Evolutionary conservation across 35 echinoderm and acorn worm species (phyloP).

Genomic region (Hemicentrotus pulcherrimus): DNA sequence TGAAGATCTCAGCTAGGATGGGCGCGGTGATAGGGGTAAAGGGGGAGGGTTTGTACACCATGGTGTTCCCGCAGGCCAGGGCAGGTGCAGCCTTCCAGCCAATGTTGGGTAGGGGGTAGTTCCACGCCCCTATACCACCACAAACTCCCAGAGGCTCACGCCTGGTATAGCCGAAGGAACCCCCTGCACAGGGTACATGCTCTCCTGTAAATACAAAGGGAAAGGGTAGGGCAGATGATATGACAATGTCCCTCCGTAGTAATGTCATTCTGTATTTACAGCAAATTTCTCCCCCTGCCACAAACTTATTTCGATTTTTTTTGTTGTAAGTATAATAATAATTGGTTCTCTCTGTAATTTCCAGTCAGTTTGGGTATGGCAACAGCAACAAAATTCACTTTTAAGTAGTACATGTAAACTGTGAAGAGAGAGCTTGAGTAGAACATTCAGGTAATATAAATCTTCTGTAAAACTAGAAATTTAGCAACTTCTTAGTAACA

Average conservation of each 20-base stretch:
- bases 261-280: background rate
- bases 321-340: no score
- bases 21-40: conserved; percentile 67
- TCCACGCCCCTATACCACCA: conserved; percentile 66
- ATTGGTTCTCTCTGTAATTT: no score
- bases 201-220: conserved; percentile 63
- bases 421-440: no score
- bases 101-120: conserved; percentile 56
- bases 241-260: background rate
- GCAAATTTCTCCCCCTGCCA: background rate
- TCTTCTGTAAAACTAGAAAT: no score
- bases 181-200: conserved; percentile 72
- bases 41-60: conserved; percentile 65
- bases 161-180: conserved; percentile 63
- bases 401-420: no score
- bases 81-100: conserved; percentile 61
- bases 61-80: conserved; percentile 73
- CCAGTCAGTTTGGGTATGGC: no score
- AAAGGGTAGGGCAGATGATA: background rate
- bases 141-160: conserved; percentile 69
- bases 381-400: no score
- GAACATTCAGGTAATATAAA: no score
- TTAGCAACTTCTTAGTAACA: no score
- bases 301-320: no score
- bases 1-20: conserved; percentile 78